These are phyloP conservation scores for Drosophila pseudoobscura DNA, from an alignment of 1,140 invertebrate species.

Conservation along the genomic window DNA sequence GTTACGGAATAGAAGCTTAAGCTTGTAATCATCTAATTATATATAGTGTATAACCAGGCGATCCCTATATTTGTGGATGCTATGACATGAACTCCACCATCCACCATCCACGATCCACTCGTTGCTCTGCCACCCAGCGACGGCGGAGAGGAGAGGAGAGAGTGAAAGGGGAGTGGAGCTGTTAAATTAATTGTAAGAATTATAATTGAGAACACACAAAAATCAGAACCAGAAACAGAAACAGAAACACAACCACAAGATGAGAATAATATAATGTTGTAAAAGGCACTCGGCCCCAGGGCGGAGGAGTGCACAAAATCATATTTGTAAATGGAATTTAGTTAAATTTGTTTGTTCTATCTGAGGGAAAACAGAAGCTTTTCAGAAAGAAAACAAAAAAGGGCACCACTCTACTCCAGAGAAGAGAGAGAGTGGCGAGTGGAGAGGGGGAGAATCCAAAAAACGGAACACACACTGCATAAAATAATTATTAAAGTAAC, in stretches of 20 bases:
- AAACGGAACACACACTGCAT: neutral
- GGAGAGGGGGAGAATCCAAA: neutral
- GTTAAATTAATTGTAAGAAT: constrained; percentile 66
- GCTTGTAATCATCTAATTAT: constrained; percentile 30
- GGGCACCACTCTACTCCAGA: too few species aligned
- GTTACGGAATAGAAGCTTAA: constrained; percentile 20
- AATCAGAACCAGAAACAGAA: constrained; percentile 15
- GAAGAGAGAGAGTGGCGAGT: too few species aligned
- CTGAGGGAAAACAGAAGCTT: too few species aligned
- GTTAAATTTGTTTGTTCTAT: constrained; percentile 32
- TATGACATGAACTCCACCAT: too few species aligned
- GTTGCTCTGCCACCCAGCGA: neutral
- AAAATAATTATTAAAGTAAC: constrained; percentile 2
- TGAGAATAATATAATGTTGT: too few species aligned
- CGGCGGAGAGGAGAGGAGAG: neutral
- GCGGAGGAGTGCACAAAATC: too few species aligned
- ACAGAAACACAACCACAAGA: constrained; percentile 15
- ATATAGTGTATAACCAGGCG: constrained; percentile 20
- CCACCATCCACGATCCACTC: neutral
- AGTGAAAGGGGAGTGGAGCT: constrained; percentile 25
- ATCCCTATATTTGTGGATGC: neutral
- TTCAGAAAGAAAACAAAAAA: too few species aligned
- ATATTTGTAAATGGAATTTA: constrained; percentile 35
- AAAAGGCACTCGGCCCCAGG: neutral
- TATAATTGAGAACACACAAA: constrained; percentile 15